Base-by-base conservation (phyloP, 2,113 vertebrate genomes). In the Ageneiosus marmoratus region DNA sequence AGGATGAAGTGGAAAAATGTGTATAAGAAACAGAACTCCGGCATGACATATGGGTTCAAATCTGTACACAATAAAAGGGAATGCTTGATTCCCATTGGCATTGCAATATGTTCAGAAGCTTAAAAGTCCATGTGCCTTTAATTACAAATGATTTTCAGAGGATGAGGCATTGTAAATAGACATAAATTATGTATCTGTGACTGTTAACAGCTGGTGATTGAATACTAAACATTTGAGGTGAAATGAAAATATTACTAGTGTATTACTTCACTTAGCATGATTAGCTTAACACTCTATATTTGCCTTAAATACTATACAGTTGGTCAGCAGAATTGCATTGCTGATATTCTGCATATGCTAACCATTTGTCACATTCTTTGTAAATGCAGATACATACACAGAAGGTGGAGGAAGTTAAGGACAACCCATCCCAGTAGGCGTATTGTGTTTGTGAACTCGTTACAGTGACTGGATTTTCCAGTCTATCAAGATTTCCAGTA, bases 391-490 rank as follows among this genome's bases (percentile, higher is more conserved):
- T 7, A 56, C 27, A n/a, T 5, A 12, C 2, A 70, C 29, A 53
- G 53, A 81, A 34, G 37, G 24, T 4, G 37, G 18, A 67, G 11
- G 8, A 34, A 65, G 13, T 27, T 7, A 32, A 46, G 2, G 12
- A 22, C 50, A 46, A 46, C 27, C 53, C 29, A n/a, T 27, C 16
- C 24, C 56, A 24, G 20, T n/a, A 62, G 18, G 56, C 63, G 27
- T 55, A 51, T 5, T 29, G 24, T 34, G 69, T 75, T 72, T 69
- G 5, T 48, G 5, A 81, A 46, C 18, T 44, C 50, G 5, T 77
- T 37, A 55, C 60, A 84, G 24, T 63, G 44, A 78, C 46, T 27
- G 37, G 5, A 83, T 44, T 48, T 63, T 55, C 58, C 37, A 83
- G 50, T 70, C 11, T 41, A 48, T 77, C 77, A 41, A 58, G 34